Evolutionary conservation across 2,797 vertebrate species (phyloP).

Genomic region (Ctenopoma multispine): DNA sequence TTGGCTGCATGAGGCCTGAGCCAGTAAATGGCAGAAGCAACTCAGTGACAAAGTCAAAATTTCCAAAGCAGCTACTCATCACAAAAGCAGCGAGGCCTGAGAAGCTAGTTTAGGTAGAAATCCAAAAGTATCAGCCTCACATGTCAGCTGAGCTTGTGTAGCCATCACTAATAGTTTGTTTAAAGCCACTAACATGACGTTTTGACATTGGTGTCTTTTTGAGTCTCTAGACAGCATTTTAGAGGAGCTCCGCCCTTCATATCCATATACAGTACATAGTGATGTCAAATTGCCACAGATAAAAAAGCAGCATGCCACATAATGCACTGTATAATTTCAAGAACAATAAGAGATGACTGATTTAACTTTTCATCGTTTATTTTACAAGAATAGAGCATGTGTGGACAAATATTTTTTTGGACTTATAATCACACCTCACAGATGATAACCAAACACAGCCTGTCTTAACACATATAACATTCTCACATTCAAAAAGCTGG

Average conservation of each 20-base stretch:
- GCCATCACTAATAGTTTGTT: not conserved
- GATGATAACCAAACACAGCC: not conserved
- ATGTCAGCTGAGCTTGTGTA: not conserved
- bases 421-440: not conserved
- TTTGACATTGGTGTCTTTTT: not conserved
- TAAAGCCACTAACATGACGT: not conserved
- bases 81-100: constrained; percentile 8
- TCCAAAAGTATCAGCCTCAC: not conserved
- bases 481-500: not conserved
- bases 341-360: not conserved
- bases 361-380: not conserved
- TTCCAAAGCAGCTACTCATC: constrained; percentile 30
- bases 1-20: constrained; percentile 64
- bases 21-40: constrained; percentile 36
- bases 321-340: not conserved
- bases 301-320: not conserved
- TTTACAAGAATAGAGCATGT: not conserved
- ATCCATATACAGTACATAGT: too few relatives aligned
- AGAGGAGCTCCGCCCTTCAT: not conserved
- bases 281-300: not conserved
- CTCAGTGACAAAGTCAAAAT: constrained; percentile 41
- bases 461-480: too few relatives aligned
- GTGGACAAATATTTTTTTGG: too few relatives aligned
- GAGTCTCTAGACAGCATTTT: not conserved
- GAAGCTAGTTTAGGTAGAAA: constrained; percentile 1